Percentiles rank a stretch among this genome's conserved stretches.
Evolutionary conservation across 2,113 vertebrate species (phyloP).

Genomic region (chimpanzee (Pan troglodytes)): NHGRI_mPanTro3-v2.1_pri NC_072401.2:86917501-86918000

Average conservation of each 20-base stretch:
- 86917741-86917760: not conserved
- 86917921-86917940: not conserved
- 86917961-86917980: not conserved
- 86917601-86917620: not conserved
- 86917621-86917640: not conserved
- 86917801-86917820: not conserved
- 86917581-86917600: not conserved
- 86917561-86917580: not conserved
- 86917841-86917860: not conserved
- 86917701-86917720: not conserved
- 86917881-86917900: not conserved
- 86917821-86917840: not conserved
- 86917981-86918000: not conserved
- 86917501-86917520: not conserved
- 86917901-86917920: not conserved
- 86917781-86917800: not conserved
- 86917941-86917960: not conserved
- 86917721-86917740: not conserved
- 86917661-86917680: not conserved
- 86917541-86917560: not conserved
- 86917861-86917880: not conserved
- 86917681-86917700: not conserved
- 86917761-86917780: not conserved
- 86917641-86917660: not conserved
- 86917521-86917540: not conserved